Conservation (phyloP, 2,888 invertebrate genomes). For the Drosophila histrio region DNA sequence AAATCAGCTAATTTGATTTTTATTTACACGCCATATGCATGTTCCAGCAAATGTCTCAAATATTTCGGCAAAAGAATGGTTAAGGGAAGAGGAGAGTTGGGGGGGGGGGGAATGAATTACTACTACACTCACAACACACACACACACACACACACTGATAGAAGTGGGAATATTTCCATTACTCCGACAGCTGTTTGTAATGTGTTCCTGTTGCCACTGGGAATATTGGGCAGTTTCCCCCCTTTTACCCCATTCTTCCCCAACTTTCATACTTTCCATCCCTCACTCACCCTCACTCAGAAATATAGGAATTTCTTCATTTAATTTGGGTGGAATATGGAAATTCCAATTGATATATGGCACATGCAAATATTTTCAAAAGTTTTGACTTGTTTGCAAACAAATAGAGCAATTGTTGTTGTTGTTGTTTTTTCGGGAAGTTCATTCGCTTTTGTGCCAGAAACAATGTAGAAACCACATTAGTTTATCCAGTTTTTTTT, state of each 20-base stretch:
- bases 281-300: slow-evolving; percentile 1
- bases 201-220: slow-evolving; percentile 46
- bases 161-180: slow-evolving; percentile 29
- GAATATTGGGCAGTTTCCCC: slow-evolving; percentile 12
- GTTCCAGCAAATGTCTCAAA: slow-evolving; percentile 14
- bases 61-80: background rate
- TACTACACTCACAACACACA: slow-evolving; percentile 9
- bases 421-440: slow-evolving; percentile 37
- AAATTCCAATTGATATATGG: slow-evolving; percentile 61
- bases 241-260: background rate
- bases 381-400: slow-evolving; percentile 58
- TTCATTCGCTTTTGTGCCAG: slow-evolving; percentile 72
- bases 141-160: slow-evolving; percentile 2
- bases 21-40: slow-evolving; percentile 43
- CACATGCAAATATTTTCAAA: slow-evolving; percentile 68
- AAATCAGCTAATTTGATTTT: slow-evolving; percentile 51
- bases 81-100: background rate
- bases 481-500: slow-evolving; percentile 21
- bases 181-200: slow-evolving; percentile 64
- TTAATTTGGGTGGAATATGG: slow-evolving; percentile 38
- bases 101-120: background rate
- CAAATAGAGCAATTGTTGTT: slow-evolving; percentile 54
- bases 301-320: slow-evolving; percentile 19
- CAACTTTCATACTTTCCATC: background rate
- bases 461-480: slow-evolving; percentile 57